phyloP scores from a whole-genome alignment of 64 coral and sea anemone species.

The Cladopsammia gracilis region DNA sequence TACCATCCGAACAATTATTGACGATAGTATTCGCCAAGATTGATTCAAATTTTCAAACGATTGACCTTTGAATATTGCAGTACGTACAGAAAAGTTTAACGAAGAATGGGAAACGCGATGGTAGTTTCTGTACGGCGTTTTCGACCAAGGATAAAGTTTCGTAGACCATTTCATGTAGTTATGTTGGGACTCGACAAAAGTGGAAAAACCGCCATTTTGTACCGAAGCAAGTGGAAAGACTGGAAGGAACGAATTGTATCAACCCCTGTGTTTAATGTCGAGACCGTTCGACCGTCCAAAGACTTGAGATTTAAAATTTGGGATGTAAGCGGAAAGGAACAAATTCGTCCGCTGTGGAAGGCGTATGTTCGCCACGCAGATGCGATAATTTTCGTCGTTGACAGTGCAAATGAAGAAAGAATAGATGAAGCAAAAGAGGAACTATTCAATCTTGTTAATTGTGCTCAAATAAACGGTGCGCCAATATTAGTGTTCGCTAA shows the following conservation, averaged over 20 bases:
- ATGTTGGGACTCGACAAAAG: conserved; percentile 97
- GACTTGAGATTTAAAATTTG: conserved; percentile 93
- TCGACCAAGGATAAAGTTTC: conserved; percentile 81
- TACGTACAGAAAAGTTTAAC: too few relatives aligned
- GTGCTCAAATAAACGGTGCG: conserved; percentile 91
- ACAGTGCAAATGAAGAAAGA: conserved; percentile 84
- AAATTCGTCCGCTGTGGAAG: conserved; percentile 95
- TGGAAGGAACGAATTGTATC: conserved; percentile 71
- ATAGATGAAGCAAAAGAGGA: conserved; percentile 94
- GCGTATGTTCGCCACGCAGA: conserved; percentile 91
- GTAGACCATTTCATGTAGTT: conserved; percentile 91
- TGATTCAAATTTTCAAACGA: neutral
- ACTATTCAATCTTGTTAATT: conserved; percentile 96
- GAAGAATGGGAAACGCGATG: conserved; percentile 75
- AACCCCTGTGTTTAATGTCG: conserved; percentile 96
- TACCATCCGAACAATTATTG: neutral
- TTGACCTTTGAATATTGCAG: neutral
- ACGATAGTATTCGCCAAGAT: neutral
- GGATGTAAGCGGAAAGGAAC: conserved; percentile 98
- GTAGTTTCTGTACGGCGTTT: conserved; percentile 82
- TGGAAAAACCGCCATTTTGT: conserved; percentile 95
- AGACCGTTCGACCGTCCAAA: conserved; percentile 83
- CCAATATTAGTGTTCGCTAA: conserved; percentile 95
- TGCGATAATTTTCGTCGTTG: conserved; percentile 95
- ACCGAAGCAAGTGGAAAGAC: conserved; percentile 91